A percentile compares a stretch with the other conserved stretches of the same genome.
These are phyloP conservation scores for Chelonia mydas DNA, from an alignment of 2,797 vertebrate species.

Conservation along the genomic window DNA sequence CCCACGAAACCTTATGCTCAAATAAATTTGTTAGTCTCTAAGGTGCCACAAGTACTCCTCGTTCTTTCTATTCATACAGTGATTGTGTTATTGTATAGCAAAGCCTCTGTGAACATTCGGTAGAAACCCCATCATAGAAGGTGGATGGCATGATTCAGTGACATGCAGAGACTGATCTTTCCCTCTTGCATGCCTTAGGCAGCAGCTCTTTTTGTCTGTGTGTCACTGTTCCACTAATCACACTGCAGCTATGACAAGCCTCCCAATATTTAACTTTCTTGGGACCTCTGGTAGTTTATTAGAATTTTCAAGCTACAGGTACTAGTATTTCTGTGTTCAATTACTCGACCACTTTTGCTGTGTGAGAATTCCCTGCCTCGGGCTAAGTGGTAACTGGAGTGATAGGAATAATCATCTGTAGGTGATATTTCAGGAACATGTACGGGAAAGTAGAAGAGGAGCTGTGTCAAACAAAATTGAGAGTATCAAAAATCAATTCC, in stretches of 20 bases:
- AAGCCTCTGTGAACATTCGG: not conserved
- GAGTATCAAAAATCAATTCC: constrained; percentile 70
- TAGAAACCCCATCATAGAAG: not conserved
- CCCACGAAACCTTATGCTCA: too few species aligned
- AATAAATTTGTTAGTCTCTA: too few species aligned
- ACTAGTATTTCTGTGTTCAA: constrained; percentile 40
- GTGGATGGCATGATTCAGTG: not conserved
- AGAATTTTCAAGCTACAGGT: constrained; percentile 57
- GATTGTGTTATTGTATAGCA: constrained; percentile 16
- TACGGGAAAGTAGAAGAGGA: constrained; percentile 53
- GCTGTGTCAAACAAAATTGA: constrained; percentile 64
- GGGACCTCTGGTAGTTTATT: constrained; percentile 63
- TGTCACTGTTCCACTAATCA: constrained; percentile 55
- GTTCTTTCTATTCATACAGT: not conserved
- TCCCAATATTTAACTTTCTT: constrained; percentile 70
- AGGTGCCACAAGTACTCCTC: too few species aligned
- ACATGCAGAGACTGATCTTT: constrained; percentile 46
- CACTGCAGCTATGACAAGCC: not conserved
- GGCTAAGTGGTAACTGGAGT: not conserved
- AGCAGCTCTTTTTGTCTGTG: not conserved
- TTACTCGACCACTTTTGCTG: constrained; percentile 16
- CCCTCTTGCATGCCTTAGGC: accelerated
- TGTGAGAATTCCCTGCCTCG: constrained; percentile 3
- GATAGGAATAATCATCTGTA: constrained; percentile 53
- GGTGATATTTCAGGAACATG: constrained; percentile 46